Evolutionary conservation across 2,797 vertebrate genomes (phyloP).

Genomic region (Centroberyx gerrardi): DNA sequence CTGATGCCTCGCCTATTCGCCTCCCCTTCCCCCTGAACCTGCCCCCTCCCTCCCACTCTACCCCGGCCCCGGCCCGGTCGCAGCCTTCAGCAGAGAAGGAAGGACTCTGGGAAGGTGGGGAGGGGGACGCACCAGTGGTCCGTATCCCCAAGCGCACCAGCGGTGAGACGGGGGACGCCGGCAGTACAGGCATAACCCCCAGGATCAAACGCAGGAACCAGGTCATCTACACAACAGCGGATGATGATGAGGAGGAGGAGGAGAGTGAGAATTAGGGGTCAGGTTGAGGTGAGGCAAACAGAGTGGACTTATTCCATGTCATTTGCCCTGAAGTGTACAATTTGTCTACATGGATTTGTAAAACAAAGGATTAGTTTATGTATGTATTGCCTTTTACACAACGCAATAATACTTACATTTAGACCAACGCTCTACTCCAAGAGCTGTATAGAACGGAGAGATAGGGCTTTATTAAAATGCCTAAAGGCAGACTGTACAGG

Average conservation of each 20-base stretch:
- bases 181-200: constrained; percentile 79
- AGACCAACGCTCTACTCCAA: background rate
- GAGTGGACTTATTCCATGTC: background rate
- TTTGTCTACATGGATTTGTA: constrained; percentile 24
- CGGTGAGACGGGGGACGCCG: constrained; percentile 58
- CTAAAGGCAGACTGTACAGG: background rate
- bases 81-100: constrained; percentile 42
- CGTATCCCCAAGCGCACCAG: constrained; percentile 89
- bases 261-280: constrained; percentile 71
- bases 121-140: constrained; percentile 30
- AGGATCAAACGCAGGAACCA: constrained; percentile 97
- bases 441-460: background rate
- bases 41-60: constrained; percentile 75
- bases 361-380: constrained; percentile 21
- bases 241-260: constrained; percentile 77
- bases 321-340: background rate
- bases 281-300: background rate
- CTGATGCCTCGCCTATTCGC: constrained; percentile 24
- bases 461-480: background rate
- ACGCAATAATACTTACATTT: background rate
- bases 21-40: constrained; percentile 53
- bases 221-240: constrained; percentile 89
- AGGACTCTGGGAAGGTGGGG: background rate
- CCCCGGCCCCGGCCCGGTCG: constrained; percentile 25
- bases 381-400: constrained; percentile 26